Evolutionary conservation across 1,140 invertebrate species (phyloP), one percentile per base, ranked within the genome.

Genomic region (Telenomus remus): DNA sequence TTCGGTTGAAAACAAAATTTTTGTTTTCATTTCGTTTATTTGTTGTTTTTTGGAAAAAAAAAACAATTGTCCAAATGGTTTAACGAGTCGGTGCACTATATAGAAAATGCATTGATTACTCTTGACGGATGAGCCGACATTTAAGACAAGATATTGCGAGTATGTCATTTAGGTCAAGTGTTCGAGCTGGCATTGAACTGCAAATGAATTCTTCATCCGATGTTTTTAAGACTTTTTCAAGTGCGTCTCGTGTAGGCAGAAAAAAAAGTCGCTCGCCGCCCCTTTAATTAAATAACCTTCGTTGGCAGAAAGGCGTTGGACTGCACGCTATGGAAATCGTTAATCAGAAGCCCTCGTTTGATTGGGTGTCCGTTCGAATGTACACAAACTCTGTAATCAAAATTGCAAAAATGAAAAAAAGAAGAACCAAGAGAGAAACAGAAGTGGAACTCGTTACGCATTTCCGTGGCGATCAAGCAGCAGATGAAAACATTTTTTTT

Each of bases 151-250:
- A 70, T 78, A 78, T 78, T 42, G 60, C 70, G 64, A 70, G 65
- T 74, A 78, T 78, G 76, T 74, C 76, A 74, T 78, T 74, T 78
- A 43, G 70, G 70, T 78, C 76, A 78, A 78, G 76, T 74, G 76
- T 78, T 78, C 57, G 47, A 61, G 63, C 71, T 74, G 76, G 66
- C 70, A 78, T 78, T 78, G 76, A 78, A 78, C 76, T 75, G 66
- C 76, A 53, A 78, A 74, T 71, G 66, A 78, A 71, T 72, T 74
- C 66, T 74, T 63, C 53, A 59, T 78, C 66, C 19, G 66, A 78
- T 74, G 71, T 66, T 74, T 71, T 78, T 71, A 50, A 76, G 70
- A 49, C 70, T 61, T 76, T 64, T 69, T 56, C 55, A 66, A 66
- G 60, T 44, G 9, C 37, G 9, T n/a, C 37, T 11, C 19, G 19